Percentiles rank a stretch among this genome's conserved stretches.
These are phyloP conservation scores for Rhimphoctona megacephalus DNA, from an alignment of 2,888 invertebrate species.

Conservation along the genomic window DNA sequence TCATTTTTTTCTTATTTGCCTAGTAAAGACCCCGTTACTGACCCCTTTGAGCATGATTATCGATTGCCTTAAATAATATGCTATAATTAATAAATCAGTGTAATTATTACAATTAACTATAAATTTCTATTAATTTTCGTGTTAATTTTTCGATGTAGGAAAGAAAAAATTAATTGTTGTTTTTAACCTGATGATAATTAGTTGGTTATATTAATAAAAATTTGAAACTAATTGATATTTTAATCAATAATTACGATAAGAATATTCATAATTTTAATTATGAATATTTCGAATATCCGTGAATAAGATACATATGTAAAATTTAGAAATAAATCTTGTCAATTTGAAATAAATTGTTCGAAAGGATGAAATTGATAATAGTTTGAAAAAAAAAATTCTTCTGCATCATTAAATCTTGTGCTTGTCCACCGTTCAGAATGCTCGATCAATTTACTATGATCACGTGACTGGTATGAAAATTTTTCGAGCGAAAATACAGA, in stretches of 20 bases:
- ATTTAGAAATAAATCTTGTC: background rate
- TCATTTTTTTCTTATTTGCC: background rate
- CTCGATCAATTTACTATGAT: slow-evolving; percentile 2
- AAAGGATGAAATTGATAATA: background rate
- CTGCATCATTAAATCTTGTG: background rate
- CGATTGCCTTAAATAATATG: slow-evolving; percentile 19
- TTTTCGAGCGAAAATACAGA: background rate
- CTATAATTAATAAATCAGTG: background rate
- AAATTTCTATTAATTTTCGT: slow-evolving; percentile 11
- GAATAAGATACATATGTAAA: background rate
- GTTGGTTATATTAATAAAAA: background rate
- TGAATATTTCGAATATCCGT: background rate
- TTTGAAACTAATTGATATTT: background rate
- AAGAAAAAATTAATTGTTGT: background rate
- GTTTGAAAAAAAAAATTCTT: background rate
- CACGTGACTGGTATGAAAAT: slow-evolving; percentile 5
- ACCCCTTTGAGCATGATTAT: slow-evolving; percentile 36
- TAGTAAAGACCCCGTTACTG: slow-evolving; percentile 35
- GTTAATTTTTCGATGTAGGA: background rate
- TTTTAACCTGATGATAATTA: background rate
- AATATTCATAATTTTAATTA: background rate
- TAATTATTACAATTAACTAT: background rate
- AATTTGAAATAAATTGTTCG: background rate
- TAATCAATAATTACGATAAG: background rate
- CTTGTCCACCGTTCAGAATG: background rate